phyloP scores from a whole-genome alignment of 2,888 invertebrate species.

The Erynnis tages region DNA sequence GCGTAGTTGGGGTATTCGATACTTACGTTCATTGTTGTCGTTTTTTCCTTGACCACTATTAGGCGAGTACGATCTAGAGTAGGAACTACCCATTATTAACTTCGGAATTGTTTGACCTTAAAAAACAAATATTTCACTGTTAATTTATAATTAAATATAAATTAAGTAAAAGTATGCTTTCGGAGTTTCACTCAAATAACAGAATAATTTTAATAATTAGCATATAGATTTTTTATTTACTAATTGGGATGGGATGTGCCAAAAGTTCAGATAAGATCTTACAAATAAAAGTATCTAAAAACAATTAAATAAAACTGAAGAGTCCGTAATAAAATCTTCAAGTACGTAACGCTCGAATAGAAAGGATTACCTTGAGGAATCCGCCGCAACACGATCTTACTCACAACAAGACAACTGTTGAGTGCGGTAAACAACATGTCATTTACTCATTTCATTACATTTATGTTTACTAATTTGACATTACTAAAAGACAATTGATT shows the following conservation, averaged over 20 bases:
- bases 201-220: too few species aligned
- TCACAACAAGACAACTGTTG: conserved; percentile 47
- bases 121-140: neutral
- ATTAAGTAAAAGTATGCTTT: too few species aligned
- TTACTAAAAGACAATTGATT: too few species aligned
- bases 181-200: too few species aligned
- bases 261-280: too few species aligned
- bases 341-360: conserved; percentile 19
- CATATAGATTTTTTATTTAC: too few species aligned
- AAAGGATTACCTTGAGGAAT: conserved; percentile 63
- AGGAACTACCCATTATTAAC: conserved; percentile 64
- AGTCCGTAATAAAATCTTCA: too few species aligned
- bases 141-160: neutral
- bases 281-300: too few species aligned
- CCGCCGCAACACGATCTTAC: conserved; percentile 49
- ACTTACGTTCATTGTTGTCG: conserved; percentile 55
- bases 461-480: too few species aligned
- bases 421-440: conserved; percentile 13
- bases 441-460: neutral
- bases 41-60: conserved; percentile 48
- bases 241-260: too few species aligned
- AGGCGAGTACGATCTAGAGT: conserved; percentile 71
- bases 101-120: conserved; percentile 9
- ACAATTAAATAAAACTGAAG: too few species aligned
- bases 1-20: too few species aligned